Evolutionary conservation across 2,113 vertebrate genomes (phyloP), one percentile per base, ranked within the genome.

Genomic region (Labeo catla): DNA sequence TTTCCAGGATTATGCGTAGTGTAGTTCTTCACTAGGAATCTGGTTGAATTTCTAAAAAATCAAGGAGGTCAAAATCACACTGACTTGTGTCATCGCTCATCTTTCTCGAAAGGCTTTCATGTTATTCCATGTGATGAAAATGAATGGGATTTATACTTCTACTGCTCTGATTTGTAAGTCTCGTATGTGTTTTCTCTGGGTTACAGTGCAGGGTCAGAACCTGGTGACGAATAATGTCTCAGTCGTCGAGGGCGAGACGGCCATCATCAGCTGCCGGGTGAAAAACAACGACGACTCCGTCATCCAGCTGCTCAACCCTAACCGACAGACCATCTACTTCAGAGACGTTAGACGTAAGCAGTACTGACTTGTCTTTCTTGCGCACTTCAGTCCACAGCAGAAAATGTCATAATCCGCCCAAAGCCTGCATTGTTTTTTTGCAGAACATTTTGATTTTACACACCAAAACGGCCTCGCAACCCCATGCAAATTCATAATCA

Each of bases 281-380:
- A 99, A 98, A 94, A 95, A 99, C 95, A 95, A 95, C 57, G 98
- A 99, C 0, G 98, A 98, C 95, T 99, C 98, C 0, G 98, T 99
- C 88, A 99, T 99, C 90, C 98, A 99, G 89, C 97, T 99, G n/a
- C 96, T 99, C 91, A 99, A 99, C 92, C 98, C 98, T 93, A 99
- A 98, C 95, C 95, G 98, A 92, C 95, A 95, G 92, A 99, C 98
- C 1, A 99, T 99, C 91, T 99, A 98, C 88, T 95, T 95, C 93
- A 92, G 91, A 90, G 94, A 99, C 87, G 95, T 99, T 94, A 96
- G 98, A 89, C 98, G 98, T 99, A 94, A 98, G 97, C 77, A 61
- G 52, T 45, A 15, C 54, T 77, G 77, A 61, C 77, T 80, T 61
- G 36, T 28, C 49, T 23, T 52, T 84, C 19, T 11, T 57, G 45